phyloP scores from a whole-genome alignment of 2,797 vertebrate genomes.

The Enteromius radiatus region DNA sequence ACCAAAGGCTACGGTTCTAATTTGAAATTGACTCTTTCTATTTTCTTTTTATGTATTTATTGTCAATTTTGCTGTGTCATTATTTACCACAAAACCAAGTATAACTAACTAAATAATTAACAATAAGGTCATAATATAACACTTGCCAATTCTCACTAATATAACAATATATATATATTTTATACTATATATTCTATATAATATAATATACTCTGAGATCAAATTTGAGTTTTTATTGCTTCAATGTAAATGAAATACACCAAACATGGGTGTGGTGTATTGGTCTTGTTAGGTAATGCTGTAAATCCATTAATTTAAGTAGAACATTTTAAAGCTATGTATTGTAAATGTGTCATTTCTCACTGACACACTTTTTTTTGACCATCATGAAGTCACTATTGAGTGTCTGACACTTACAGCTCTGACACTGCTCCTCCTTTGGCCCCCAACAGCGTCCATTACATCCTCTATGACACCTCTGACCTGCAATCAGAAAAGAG shows the following conservation, averaged over 20 bases:
- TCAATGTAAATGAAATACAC: too few relatives aligned
- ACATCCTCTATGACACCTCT: slow-evolving; percentile 91
- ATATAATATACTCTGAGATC: neutral
- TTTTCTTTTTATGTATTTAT: too few relatives aligned
- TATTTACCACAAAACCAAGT: too few relatives aligned
- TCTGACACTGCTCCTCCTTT: slow-evolving; percentile 91
- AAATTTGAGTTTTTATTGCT: neutral
- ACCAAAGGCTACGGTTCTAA: neutral
- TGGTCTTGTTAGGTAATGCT: neutral
- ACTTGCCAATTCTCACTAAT: neutral
- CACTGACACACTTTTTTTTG: neutral
- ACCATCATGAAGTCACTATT: neutral
- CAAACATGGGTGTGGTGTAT: neutral
- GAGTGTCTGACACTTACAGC: slow-evolving; percentile 82
- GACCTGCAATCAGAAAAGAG: slow-evolving; percentile 77
- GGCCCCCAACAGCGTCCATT: slow-evolving; percentile 97
- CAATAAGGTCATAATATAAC: neutral
- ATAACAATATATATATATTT: too few relatives aligned
- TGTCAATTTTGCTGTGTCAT: too few relatives aligned
- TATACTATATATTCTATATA: too few relatives aligned
- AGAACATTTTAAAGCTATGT: neutral
- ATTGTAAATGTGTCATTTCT: neutral
- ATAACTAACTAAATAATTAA: neutral
- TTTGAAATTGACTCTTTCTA: too few relatives aligned
- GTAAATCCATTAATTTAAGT: neutral